These are phyloP conservation scores for Diachasmimorpha longicaudata DNA, from an alignment of 1,140 invertebrate species.

Conservation along the genomic window DNA sequence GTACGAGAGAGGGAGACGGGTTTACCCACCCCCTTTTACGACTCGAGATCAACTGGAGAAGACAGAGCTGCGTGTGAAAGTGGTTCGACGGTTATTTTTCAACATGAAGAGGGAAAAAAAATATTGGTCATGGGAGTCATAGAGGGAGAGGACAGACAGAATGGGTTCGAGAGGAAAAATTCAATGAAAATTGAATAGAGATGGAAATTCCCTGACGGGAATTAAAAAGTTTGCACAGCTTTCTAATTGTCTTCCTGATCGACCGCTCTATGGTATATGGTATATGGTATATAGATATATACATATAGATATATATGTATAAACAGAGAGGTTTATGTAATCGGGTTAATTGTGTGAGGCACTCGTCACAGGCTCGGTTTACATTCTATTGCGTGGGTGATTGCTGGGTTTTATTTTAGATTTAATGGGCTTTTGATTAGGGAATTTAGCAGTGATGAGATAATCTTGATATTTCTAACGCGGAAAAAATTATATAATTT, in stretches of 20 bases:
- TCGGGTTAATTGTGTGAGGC: neutral
- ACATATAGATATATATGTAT: no score
- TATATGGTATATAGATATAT: constrained; percentile 35
- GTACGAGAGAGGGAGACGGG: neutral
- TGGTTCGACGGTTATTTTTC: neutral
- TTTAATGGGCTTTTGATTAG: neutral
- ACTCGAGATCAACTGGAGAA: neutral
- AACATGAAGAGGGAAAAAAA: constrained; percentile 7
- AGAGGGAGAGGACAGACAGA: no score
- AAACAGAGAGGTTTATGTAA: neutral
- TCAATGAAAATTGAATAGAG: constrained; percentile 26
- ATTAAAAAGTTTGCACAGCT: constrained; percentile 33
- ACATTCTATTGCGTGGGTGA: neutral
- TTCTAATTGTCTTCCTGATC: constrained; percentile 57
- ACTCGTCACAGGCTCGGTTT: neutral
- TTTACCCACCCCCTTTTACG: neutral
- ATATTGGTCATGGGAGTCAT: neutral
- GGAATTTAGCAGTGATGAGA: no score
- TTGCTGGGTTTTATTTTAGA: neutral
- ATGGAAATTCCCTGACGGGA: neutral
- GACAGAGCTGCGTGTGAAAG: neutral
- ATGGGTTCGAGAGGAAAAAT: no score
- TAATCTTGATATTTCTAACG: no score
- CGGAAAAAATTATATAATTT: no score
- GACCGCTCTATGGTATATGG: constrained; percentile 29